phyloP scores from a whole-genome alignment of 2,888 invertebrate species.

The Nymphalis urticae region DNA sequence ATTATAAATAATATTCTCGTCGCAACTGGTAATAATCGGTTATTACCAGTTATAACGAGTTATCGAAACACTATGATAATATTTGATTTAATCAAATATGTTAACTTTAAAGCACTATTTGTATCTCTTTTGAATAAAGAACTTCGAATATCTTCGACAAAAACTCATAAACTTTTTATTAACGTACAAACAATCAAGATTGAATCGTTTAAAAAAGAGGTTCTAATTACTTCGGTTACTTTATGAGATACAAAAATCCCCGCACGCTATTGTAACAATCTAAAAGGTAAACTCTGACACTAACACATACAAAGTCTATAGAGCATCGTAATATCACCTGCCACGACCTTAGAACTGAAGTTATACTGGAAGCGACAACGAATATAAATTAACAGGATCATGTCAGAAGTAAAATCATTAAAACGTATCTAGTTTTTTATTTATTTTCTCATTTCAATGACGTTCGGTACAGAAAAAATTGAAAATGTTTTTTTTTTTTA shows the following conservation, averaged over 20 bases:
- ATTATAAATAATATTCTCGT: too few species aligned
- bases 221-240: conserved; percentile 19
- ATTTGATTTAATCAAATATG: too few species aligned
- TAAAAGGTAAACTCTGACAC: conserved; percentile 68
- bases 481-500: too few species aligned
- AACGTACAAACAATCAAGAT: neutral
- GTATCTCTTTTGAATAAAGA: neutral
- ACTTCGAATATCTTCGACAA: neutral
- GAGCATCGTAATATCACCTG: conserved; percentile 69
- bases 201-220: conserved; percentile 10
- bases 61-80: too few species aligned
- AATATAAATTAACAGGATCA: neutral
- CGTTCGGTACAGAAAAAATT: too few species aligned
- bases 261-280: conserved; percentile 36
- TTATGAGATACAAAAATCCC: conserved; percentile 30
- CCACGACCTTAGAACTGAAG: conserved; percentile 47
- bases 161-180: neutral
- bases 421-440: too few species aligned
- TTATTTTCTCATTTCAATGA: too few species aligned
- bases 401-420: neutral
- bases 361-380: neutral
- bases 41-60: too few species aligned
- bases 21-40: too few species aligned
- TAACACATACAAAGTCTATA: conserved; percentile 59
- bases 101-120: too few species aligned